phyloP scores from a whole-genome alignment of 2,113 vertebrate genomes.

The Myanophis thanlyinensis region DNA sequence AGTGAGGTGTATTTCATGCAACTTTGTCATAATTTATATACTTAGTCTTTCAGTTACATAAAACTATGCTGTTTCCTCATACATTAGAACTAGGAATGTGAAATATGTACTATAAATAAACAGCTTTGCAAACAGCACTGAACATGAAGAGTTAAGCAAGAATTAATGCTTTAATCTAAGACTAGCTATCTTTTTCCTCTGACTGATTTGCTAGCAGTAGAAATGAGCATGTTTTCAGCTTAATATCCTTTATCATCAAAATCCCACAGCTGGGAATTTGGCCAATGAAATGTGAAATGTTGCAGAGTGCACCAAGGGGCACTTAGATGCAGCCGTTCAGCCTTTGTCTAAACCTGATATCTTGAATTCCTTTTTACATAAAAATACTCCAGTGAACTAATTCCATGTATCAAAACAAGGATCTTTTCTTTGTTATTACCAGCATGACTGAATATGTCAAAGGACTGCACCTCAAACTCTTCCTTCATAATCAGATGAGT shows the following conservation, averaged over 20 bases:
- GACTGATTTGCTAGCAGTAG: not conserved
- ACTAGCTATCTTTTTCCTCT: not conserved
- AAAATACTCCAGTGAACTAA: not conserved
- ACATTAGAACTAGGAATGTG: not conserved
- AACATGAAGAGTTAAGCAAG: constrained; percentile 34
- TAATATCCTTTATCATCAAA: not conserved
- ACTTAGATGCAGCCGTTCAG: constrained; percentile 14
- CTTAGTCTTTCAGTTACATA: not conserved
- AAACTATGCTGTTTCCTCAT: not conserved
- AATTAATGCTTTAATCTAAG: constrained; percentile 17
- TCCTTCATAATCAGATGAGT: constrained; percentile 49
- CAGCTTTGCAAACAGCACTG: constrained; percentile 25
- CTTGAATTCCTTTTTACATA: not conserved
- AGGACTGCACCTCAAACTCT: constrained; percentile 38
- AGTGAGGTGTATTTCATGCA: not conserved
- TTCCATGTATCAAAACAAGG: not conserved
- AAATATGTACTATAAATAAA: not conserved
- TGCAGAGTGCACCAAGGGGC: not conserved
- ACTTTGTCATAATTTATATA: not conserved
- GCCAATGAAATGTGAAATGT: constrained; percentile 29
- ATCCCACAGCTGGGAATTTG: constrained; percentile 29
- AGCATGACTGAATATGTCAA: not conserved
- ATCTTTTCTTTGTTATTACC: not conserved
- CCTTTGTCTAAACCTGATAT: not conserved
- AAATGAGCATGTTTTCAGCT: constrained; percentile 18